Evolutionary conservation across 2,888 invertebrate species (phyloP).

Genomic region (Brenthis ino): DNA sequence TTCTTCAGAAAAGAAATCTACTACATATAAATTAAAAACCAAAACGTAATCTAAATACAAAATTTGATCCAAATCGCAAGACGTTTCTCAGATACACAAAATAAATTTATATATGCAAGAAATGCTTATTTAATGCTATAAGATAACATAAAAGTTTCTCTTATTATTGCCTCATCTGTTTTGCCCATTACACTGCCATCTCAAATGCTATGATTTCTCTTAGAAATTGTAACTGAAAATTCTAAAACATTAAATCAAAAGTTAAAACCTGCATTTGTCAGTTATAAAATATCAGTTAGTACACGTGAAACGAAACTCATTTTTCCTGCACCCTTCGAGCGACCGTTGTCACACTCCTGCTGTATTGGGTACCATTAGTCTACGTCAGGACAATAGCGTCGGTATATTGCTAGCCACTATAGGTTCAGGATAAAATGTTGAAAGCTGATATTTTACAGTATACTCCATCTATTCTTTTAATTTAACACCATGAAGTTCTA

Average conservation of each 20-base stretch:
- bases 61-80: too few species aligned
- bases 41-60: too few species aligned
- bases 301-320: constrained; percentile 16
- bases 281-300: constrained; percentile 9
- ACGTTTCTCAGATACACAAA: too few species aligned
- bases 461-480: background rate
- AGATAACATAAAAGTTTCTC: too few species aligned
- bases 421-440: background rate
- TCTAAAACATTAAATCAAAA: background rate
- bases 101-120: too few species aligned
- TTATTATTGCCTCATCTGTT: too few species aligned
- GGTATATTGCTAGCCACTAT: constrained; percentile 10
- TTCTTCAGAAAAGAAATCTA: too few species aligned
- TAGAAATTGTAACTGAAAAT: background rate
- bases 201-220: background rate
- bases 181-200: too few species aligned
- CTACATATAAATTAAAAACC: too few species aligned
- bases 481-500: too few species aligned
- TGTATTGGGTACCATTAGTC: constrained; percentile 18
- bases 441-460: constrained; percentile 6
- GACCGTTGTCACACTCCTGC: constrained; percentile 20
- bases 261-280: constrained; percentile 10
- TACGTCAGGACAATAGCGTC: constrained; percentile 13
- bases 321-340: constrained; percentile 14
- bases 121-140: too few species aligned